Percentiles rank a stretch among this genome's conserved stretches.
phyloP scores from a whole-genome alignment of 2,888 invertebrate genomes.

The Mongoloraphidia duomilia region DNA sequence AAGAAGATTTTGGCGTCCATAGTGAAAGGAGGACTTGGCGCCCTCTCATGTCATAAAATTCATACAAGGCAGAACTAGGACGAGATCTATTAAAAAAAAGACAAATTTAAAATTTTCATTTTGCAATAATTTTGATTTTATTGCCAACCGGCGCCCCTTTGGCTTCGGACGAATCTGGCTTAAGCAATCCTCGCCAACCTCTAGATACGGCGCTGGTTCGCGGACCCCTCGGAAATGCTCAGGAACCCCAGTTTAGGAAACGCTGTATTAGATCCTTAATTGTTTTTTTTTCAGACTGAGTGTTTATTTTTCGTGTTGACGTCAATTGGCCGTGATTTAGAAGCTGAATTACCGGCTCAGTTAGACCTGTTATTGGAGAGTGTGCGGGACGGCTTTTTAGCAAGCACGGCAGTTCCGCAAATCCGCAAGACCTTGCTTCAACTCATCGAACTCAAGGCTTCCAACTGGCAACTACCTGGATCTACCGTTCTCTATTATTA shows the following conservation, averaged over 20 bases:
- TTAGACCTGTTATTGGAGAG: constrained; percentile 64
- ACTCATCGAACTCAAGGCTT: constrained; percentile 79
- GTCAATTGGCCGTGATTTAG: constrained; percentile 77
- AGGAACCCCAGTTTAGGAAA: not conserved
- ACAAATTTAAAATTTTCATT: no score
- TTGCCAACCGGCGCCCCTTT: no score
- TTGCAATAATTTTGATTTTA: no score
- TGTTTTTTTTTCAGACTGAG: constrained; percentile 48
- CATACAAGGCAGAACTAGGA: no score
- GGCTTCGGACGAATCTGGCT: no score
- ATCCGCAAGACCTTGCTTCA: constrained; percentile 76
- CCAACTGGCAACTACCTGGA: constrained; percentile 81
- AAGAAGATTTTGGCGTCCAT: no score
- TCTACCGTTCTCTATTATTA: constrained; percentile 83
- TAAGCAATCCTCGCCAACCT: no score
- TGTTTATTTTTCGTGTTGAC: constrained; percentile 80
- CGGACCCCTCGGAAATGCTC: no score
- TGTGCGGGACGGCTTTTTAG: constrained; percentile 74
- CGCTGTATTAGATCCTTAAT: not conserved
- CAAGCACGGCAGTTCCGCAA: constrained; percentile 53
- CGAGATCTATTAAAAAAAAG: no score
- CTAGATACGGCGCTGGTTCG: no score
- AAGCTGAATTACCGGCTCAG: constrained; percentile 64
- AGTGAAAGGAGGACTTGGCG: no score
- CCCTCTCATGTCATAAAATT: no score